A percentile compares a stretch with the other conserved stretches of the same genome.
Conservation (phyloP, 2,888 invertebrate species). For the Cosmorhoe ocellata region DNA sequence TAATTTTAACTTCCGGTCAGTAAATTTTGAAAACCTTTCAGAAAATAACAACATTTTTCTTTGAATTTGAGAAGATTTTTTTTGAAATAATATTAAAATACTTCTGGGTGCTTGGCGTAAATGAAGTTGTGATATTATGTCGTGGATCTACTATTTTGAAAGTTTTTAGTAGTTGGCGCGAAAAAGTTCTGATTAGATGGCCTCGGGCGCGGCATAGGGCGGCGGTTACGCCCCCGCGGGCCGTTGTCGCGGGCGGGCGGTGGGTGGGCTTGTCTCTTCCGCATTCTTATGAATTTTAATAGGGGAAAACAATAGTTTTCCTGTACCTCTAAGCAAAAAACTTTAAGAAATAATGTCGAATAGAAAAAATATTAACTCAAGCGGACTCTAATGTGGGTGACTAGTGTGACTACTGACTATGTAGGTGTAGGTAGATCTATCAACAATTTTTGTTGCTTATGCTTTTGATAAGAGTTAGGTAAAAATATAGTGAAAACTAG, state of each 20-base stretch:
- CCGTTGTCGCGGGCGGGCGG: slow-evolving; percentile 71
- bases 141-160: slow-evolving; percentile 1
- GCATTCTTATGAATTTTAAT: slow-evolving; percentile 57
- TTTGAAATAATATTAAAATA: too few species aligned
- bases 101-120: too few species aligned
- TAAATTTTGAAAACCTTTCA: neutral
- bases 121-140: neutral
- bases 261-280: slow-evolving; percentile 73
- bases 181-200: slow-evolving; percentile 55
- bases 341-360: too few species aligned
- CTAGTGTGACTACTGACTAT: too few species aligned
- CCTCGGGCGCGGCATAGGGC: slow-evolving; percentile 70
- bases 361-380: too few species aligned
- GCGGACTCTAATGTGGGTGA: too few species aligned
- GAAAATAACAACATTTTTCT: neutral
- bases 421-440: too few species aligned
- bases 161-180: slow-evolving; percentile 49
- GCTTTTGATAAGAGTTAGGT: too few species aligned
- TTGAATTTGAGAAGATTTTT: too few species aligned
- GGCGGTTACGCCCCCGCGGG: slow-evolving; percentile 78
- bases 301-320: slow-evolving; percentile 9
- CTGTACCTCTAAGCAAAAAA: neutral
- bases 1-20: neutral
- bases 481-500: too few species aligned
- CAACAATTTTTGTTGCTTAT: too few species aligned